Conservation (phyloP, 64 coral and sea anemone genomes). For the Montipora foliosa region DNA sequence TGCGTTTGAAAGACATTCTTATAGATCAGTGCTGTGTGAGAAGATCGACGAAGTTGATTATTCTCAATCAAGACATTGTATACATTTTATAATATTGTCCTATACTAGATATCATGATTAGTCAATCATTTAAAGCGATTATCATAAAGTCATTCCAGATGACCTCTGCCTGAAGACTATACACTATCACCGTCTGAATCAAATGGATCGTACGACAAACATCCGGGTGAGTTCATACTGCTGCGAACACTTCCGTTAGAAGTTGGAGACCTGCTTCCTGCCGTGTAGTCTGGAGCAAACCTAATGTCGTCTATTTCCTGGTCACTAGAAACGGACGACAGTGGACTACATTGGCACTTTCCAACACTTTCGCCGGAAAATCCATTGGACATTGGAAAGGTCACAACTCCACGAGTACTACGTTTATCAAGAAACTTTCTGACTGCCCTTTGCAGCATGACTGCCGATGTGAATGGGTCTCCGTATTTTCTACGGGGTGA, state of each 20-base stretch:
- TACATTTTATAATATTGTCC: too few relatives aligned
- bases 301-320: constrained; percentile 24
- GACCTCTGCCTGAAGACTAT: not conserved
- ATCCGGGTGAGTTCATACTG: constrained; percentile 5
- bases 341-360: constrained; percentile 13
- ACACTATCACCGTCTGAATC: constrained; percentile 44
- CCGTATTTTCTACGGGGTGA: not conserved
- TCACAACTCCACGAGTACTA: not conserved
- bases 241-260: constrained; percentile 17
- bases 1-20: too few relatives aligned
- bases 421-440: constrained; percentile 18
- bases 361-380: constrained; percentile 16
- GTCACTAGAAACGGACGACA: constrained; percentile 33
- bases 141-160: not conserved
- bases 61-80: too few relatives aligned
- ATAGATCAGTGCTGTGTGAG: too few relatives aligned
- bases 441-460: constrained; percentile 3
- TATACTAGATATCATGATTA: not conserved
- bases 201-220: constrained; percentile 31
- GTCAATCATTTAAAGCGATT: not conserved
- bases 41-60: too few relatives aligned
- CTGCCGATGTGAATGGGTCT: not conserved
- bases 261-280: constrained; percentile 17
- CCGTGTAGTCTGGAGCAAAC: not conserved
- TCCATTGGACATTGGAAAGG: constrained; percentile 2